Evolutionary conservation across 2,797 vertebrate species (phyloP), one percentile per base, ranked within the genome.

Genomic region (Brachymystax lenok): DNA sequence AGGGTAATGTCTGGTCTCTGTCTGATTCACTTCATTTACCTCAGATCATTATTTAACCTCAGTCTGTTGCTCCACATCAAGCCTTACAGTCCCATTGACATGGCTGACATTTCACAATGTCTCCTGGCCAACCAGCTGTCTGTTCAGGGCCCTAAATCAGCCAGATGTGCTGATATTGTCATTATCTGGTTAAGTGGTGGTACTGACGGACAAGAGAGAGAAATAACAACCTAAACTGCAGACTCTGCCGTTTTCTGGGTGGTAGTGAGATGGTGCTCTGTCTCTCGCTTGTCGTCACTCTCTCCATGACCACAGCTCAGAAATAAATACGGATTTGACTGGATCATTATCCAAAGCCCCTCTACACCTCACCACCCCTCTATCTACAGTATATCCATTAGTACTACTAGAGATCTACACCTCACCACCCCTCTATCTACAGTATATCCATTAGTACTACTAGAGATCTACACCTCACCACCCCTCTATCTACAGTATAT

Each of bases 11-110:
- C 90, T 91, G 89, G 90, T 90, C 91, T 85, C 88, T 84, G 88
- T 91, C 90, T 93, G 91, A 92, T 93, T 90, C 92, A 91, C 90
- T 84, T 90, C 91, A 94, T 93, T 94, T 93, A 91, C 88, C 85
- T 86, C 85, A 82, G 90, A 92, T 93, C 85, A n/a, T 71, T 84
- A 91, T 92, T 91, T 85, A 40, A 80, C 71, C 52, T 64, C 54
- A 78, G 74, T 74, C 61, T 59, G 56, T 19, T 59, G 56, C 56
- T 30, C 16, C 19, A 73, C 16, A 73, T 67, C 75, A 52, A 73
- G 19, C 76, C 40, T 5, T 16, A 16, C 8, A 6, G 7, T 59
- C 56, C 52, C 52, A 54, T 6, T 54, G 4, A 54, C 52, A 54
- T 16, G 52, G 17, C 14, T 54, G 52, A 19, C 52, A 54, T 59